A percentile compares a stretch with the other conserved stretches of the same genome.
Evolutionary conservation across 2,888 invertebrate genomes (phyloP).

Genomic region (Drepana falcataria): DNA sequence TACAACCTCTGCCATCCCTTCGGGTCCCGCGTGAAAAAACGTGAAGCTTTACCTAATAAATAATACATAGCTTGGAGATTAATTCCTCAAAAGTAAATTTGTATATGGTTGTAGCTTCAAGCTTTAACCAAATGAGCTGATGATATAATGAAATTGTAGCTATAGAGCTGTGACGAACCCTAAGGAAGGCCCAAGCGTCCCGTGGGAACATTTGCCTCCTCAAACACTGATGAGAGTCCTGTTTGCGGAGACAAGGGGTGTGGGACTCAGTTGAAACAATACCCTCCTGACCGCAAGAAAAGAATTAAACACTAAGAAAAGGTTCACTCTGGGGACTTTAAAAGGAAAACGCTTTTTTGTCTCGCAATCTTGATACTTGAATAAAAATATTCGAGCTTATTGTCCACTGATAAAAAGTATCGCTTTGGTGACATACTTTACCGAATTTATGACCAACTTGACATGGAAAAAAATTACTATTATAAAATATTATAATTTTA

Average conservation of each 20-base stretch:
- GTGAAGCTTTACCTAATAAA: too few relatives aligned
- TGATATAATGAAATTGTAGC: too few relatives aligned
- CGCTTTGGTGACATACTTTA: not conserved
- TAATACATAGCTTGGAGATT: too few relatives aligned
- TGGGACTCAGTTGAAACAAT: constrained; percentile 57
- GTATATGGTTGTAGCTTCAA: too few relatives aligned
- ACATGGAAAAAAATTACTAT: too few relatives aligned
- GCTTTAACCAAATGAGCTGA: too few relatives aligned
- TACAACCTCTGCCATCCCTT: too few relatives aligned
- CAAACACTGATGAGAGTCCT: constrained; percentile 45
- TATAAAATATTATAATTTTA: too few relatives aligned
- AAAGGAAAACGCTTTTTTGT: not conserved
- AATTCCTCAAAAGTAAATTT: too few relatives aligned
- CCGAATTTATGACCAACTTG: too few relatives aligned
- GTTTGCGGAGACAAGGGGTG: constrained; percentile 60
- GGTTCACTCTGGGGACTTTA: not conserved
- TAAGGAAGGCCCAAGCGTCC: constrained; percentile 16
- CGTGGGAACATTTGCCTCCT: constrained; percentile 58
- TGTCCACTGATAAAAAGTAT: not conserved
- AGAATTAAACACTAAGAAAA: constrained; percentile 43
- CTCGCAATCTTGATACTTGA: not conserved
- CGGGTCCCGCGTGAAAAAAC: too few relatives aligned
- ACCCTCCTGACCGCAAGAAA: constrained; percentile 42
- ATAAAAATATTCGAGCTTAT: not conserved
- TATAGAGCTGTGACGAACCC: not conserved